These are phyloP conservation scores for Emys orbicularis DNA, from an alignment of 2,797 vertebrate genomes.

Conservation along the genomic window DNA sequence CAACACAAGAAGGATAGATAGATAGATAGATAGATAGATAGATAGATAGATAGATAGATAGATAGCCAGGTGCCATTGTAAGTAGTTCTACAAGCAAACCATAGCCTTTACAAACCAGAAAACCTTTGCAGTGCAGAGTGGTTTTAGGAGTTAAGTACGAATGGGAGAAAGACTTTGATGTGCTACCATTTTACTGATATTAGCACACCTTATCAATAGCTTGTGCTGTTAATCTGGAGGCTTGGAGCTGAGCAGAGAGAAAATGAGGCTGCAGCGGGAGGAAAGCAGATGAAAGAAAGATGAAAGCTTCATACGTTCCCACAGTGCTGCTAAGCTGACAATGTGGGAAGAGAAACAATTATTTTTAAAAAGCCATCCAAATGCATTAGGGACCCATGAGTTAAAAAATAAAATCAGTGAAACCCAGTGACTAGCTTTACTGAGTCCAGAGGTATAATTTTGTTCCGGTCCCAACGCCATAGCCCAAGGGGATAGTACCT, in stretches of 20 bases:
- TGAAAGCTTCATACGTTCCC: background rate
- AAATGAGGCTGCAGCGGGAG: background rate
- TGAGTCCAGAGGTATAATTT: background rate
- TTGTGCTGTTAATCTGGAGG: background rate
- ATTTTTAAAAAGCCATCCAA: background rate
- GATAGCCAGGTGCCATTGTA: background rate
- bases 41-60: background rate
- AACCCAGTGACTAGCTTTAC: background rate
- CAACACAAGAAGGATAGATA: constrained; percentile 1
- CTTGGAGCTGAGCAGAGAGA: background rate
- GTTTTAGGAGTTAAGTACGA: background rate
- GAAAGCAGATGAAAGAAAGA: background rate
- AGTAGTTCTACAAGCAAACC: constrained; percentile 47
- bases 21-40: background rate
- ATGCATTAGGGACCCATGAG: background rate
- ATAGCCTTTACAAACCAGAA: constrained; percentile 39
- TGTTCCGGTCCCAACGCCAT: background rate
- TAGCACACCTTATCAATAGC: background rate
- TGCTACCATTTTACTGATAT: fast-evolving
- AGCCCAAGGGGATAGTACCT: background rate
- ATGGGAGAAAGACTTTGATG: background rate
- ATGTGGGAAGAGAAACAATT: background rate
- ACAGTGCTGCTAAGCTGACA: background rate
- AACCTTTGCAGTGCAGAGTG: constrained; percentile 42
- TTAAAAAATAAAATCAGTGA: background rate